Evolutionary conservation across 2,888 invertebrate genomes (phyloP), one percentile per base, ranked within the genome.

Genomic region (Hirtodrosophila duncani): DNA sequence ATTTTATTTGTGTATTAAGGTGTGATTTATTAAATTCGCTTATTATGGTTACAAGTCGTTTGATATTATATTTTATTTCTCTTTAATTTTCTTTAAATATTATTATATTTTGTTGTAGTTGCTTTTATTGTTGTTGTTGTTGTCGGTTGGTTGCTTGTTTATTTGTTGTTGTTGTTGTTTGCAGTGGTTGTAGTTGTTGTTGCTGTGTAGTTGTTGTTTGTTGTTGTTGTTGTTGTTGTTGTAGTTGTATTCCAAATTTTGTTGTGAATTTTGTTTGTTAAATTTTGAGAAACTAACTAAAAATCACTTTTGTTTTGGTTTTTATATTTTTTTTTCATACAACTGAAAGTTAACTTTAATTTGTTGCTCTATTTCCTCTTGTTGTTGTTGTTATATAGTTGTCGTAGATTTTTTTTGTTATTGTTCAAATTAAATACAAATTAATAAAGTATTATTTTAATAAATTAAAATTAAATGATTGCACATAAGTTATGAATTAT

Each of bases 201-300:
- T 48, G 44, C 42, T 44, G 45, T 30, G 46, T 51, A 42, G 48
- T 38, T 33, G 31, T 60, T 50, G 45, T 70, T 65, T 61, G 69
- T 68, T 60, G 57, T 53, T 36, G 58, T 51, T 36, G 37, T 51
- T 51, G 63, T 71, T 60, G 65, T 82, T 65, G 66, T 81, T 68
- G 75, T 77, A 63, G 71, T 77, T 71, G 82, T 82, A 78, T 71
- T 83, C 83, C 82, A 83, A 83, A 81, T 81, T 83, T 83, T 84
- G 82, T 82, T 84, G 83, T 81, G 74, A 84, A 84, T 84, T 84
- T 84, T 84, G 84, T 83, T 84, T 83, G 84, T 83, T 83, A 83
- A 84, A 83, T 83, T 85, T 85, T 85, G 83, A 81, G 84, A 84
- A 85, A 85, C 83, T 83, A 86, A 85, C 83, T 81, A 67, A 82